These are phyloP conservation scores for Habrosyne pyritoides DNA, from an alignment of 2,888 invertebrate genomes.

Conservation along the genomic window DNA sequence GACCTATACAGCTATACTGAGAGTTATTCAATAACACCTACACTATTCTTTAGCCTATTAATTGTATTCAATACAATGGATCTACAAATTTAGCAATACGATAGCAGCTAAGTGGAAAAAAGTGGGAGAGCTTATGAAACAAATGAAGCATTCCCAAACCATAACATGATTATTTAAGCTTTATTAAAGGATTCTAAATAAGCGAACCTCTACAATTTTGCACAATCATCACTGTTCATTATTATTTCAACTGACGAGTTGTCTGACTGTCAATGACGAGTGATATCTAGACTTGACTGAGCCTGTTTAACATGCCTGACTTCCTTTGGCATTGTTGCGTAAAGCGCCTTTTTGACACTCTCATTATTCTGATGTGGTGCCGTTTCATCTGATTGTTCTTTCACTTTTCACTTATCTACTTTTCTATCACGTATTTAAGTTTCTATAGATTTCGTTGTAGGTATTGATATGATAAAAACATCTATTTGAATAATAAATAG, in stretches of 20 bases:
- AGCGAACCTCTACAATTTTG: conserved; percentile 37
- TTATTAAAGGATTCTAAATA: conserved; percentile 9
- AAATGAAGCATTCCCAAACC: not conserved
- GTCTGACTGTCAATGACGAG: conserved; percentile 39
- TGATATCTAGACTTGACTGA: conserved; percentile 33
- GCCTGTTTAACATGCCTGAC: conserved; percentile 21
- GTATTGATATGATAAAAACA: not conserved
- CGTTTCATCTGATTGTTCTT: conserved; percentile 37
- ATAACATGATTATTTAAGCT: not conserved
- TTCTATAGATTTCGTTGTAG: not conserved
- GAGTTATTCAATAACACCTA: not conserved
- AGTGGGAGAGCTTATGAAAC: not conserved
- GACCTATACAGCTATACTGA: not conserved
- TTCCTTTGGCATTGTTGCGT: conserved; percentile 29
- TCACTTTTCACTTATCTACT: conserved; percentile 32
- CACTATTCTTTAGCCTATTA: not conserved
- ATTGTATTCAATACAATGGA: not conserved
- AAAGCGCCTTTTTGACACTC: conserved; percentile 39
- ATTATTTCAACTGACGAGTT: conserved; percentile 40
- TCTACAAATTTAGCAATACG: not conserved
- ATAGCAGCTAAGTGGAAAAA: not conserved
- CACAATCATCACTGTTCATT: conserved; percentile 48
- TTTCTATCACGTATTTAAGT: not conserved
- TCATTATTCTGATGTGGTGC: conserved; percentile 22
- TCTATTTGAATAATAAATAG: not conserved